Evolutionary conservation across 2,797 vertebrate genomes (phyloP).

Genomic region (Dallia pectoralis): DNA sequence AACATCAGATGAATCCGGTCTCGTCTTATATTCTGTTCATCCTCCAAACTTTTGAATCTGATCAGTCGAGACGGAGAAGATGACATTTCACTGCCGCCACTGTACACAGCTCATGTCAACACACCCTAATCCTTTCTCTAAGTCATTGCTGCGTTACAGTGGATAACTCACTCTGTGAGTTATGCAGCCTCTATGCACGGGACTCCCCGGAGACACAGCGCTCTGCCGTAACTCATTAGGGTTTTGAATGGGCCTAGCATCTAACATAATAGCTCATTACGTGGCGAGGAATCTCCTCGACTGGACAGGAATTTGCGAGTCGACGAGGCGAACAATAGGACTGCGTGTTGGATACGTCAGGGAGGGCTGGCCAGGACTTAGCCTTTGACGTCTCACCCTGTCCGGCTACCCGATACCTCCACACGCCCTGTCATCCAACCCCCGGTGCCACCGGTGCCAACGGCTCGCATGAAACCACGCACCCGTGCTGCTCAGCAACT

Average conservation of each 20-base stretch:
- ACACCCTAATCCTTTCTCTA: constrained; percentile 5
- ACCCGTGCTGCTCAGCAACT: neutral
- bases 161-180: constrained; percentile 33
- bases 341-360: constrained; percentile 47
- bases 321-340: constrained; percentile 65
- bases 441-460: constrained; percentile 34
- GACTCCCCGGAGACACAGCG: constrained; percentile 60
- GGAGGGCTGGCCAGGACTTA: constrained; percentile 51
- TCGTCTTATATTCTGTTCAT: constrained; percentile 15
- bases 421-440: constrained; percentile 55
- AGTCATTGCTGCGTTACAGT: neutral
- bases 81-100: constrained; percentile 2
- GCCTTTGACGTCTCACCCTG: constrained; percentile 58
- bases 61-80: neutral
- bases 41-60: constrained; percentile 14
- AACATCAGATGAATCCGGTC: neutral
- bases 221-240: constrained; percentile 63
- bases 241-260: constrained; percentile 62
- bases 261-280: constrained; percentile 72
- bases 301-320: constrained; percentile 65
- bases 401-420: constrained; percentile 34
- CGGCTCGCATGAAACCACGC: constrained; percentile 44
- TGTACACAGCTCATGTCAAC: constrained; percentile 13
- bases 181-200: constrained; percentile 36
- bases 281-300: constrained; percentile 66